Conservation (phyloP, 2,888 invertebrate genomes). For the Achlya flavicornis region DNA sequence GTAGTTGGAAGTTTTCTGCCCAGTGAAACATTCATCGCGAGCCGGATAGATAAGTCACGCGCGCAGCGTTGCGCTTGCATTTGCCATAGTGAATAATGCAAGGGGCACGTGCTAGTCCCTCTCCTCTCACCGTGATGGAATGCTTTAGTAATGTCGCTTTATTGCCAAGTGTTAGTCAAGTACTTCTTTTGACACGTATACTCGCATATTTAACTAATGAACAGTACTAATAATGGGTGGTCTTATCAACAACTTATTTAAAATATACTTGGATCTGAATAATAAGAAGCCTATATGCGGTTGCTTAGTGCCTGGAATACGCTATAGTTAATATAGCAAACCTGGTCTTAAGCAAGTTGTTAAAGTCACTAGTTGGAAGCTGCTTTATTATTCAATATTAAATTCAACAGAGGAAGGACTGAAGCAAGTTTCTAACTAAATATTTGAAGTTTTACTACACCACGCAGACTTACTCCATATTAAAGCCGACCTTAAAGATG, state of each 20-base stretch:
- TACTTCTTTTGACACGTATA: conserved; percentile 14
- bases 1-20: conserved; percentile 51
- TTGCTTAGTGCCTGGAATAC: conserved; percentile 36
- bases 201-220: background rate
- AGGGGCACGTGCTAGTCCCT: conserved; percentile 59
- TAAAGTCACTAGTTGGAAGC: conserved; percentile 76
- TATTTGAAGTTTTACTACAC: conserved; percentile 76
- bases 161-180: conserved; percentile 45
- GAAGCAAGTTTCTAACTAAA: conserved; percentile 78
- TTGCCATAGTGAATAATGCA: conserved; percentile 80
- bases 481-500: conserved; percentile 46
- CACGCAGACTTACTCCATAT: conserved; percentile 46
- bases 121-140: conserved; percentile 59
- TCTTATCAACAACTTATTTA: no score
- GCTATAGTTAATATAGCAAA: conserved; percentile 66
- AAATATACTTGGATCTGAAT: conserved; percentile 15
- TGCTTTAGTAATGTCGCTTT: conserved; percentile 58
- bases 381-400: conserved; percentile 82
- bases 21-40: conserved; percentile 61
- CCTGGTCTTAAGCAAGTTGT: conserved; percentile 73
- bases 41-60: conserved; percentile 73
- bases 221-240: background rate
- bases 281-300: conserved; percentile 44
- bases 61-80: conserved; percentile 59
- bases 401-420: conserved; percentile 75